phyloP scores from a whole-genome alignment of 1,140 invertebrate genomes.

The Nephotettix cincticeps region DNA sequence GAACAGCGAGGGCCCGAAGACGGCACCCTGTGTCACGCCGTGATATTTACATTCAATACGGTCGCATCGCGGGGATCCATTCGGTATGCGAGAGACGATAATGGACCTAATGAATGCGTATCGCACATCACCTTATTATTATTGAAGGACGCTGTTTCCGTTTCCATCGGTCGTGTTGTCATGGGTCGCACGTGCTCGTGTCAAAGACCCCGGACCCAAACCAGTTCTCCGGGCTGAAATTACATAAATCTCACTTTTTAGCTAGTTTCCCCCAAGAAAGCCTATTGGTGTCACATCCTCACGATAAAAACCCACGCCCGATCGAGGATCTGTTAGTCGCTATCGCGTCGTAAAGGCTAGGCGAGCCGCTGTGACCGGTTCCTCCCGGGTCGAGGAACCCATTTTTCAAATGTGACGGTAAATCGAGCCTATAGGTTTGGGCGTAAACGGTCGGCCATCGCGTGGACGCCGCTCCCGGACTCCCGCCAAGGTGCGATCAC shows the following conservation, averaged over 20 bases:
- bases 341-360: no score
- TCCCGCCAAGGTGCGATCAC: no score
- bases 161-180: neutral
- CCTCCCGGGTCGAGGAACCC: no score
- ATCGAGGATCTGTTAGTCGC: no score
- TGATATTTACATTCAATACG: neutral
- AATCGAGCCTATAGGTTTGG: no score
- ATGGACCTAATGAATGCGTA: neutral
- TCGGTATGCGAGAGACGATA: neutral
- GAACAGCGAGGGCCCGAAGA: neutral
- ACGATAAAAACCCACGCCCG: constrained; percentile 1
- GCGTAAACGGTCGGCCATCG: no score
- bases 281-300: constrained; percentile 8
- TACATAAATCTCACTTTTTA: constrained; percentile 11
- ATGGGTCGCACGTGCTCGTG: neutral
- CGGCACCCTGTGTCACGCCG: constrained; percentile 5
- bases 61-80: neutral
- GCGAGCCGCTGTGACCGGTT: no score
- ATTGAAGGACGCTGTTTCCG: constrained; percentile 2
- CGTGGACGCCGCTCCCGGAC: no score
- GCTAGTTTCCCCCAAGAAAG: constrained; percentile 2
- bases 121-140: neutral
- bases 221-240: neutral
- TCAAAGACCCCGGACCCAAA: neutral
- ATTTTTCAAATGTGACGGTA: no score